Evolutionary conservation across 2,113 vertebrate genomes (phyloP), one percentile per base, ranked within the genome.

Genomic region (Perccottus glenii): DNA sequence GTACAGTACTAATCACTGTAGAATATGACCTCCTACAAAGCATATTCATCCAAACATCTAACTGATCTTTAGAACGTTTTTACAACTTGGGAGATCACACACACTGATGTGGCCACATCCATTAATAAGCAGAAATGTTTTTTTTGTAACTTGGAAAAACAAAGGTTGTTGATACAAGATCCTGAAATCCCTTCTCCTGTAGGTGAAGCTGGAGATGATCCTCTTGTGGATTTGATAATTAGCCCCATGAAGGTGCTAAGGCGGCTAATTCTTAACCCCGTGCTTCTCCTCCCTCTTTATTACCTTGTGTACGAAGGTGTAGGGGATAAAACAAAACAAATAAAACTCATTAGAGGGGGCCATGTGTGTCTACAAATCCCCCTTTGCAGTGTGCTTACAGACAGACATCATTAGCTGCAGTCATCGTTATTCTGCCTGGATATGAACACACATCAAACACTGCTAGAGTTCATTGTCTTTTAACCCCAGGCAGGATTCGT

Each of bases 401-500:
- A 63, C 76, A 75, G 74, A 81, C 78, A 82, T 88, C 81, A 88
- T 88, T 88, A 88, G 80, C 65, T 43, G 6, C 7, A 82, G 62
- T 73, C 77, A 61, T 81, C 59, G 49, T 85, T 88, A 83, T 89
- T 87, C 74, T 74, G 79, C 67, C 72, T 81, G 70, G 60, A 83
- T 86, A 86, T 85, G 84, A 88, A 78, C 55, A 19, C 53, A 79
- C 85, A 88, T 91, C 88, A 89, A 85, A 89, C 83, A 49, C 40
- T 16, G 27, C 60, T 49, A 48, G 48, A 64, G 44, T 77, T 86
- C 61, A 61, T 66, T 56, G 73, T 78, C 81, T 78, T 67, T 68
- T 84, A 60, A 85, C 87, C 86, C 45, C 48, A 81, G 83, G 82
- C 83, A 33, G 67, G 62, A 78, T 73, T 83, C 79, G 63, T 40